Conservation (phyloP, 2,888 invertebrate genomes). For the Aphodius sticticus region DNA sequence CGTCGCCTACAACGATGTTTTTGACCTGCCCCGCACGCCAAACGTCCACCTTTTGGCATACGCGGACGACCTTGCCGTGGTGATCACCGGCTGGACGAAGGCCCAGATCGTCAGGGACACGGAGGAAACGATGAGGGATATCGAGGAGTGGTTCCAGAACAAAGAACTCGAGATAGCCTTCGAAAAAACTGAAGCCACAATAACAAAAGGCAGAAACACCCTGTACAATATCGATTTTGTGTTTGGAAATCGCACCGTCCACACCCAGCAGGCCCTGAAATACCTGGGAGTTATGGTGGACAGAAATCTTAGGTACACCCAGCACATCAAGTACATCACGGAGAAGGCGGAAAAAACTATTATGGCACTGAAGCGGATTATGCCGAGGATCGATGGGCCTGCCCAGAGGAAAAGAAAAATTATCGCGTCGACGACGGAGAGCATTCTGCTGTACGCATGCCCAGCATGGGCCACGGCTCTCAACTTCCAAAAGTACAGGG, state of each 20-base stretch:
- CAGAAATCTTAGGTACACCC: neutral
- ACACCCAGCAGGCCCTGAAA: neutral
- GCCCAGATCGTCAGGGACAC: neutral
- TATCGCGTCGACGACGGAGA: neutral
- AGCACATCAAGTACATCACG: neutral
- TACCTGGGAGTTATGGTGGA: neutral
- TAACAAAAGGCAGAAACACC: neutral
- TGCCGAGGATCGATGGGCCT: neutral
- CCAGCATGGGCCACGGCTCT: neutral
- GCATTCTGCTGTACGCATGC: neutral
- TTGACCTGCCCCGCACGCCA: neutral
- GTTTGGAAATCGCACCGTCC: neutral
- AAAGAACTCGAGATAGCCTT: neutral
- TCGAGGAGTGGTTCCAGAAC: neutral
- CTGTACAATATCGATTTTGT: neutral
- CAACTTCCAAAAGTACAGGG: neutral
- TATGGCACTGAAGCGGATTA: neutral
- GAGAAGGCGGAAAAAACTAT: neutral
- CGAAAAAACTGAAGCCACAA: neutral
- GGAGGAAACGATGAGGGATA: neutral
- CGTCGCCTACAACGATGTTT: neutral
- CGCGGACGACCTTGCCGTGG: neutral
- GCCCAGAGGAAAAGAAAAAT: neutral
- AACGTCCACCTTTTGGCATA: neutral
- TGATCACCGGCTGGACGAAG: neutral